Evolutionary conservation across 2,888 invertebrate genomes (phyloP), one percentile per base, ranked within the genome.

Genomic region (Andrena haemorrhoa): DNA sequence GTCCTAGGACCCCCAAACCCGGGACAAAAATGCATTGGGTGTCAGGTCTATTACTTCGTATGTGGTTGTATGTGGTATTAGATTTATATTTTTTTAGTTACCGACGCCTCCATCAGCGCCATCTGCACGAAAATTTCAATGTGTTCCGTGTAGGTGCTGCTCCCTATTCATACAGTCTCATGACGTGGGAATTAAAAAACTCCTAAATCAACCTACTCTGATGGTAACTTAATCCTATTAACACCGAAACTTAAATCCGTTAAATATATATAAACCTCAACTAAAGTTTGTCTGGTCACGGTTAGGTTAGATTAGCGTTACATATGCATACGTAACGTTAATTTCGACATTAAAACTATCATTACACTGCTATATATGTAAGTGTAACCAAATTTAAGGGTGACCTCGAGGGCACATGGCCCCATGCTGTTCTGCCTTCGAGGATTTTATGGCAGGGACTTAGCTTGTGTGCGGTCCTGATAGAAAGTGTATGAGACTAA

Each of bases 171-270:
- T 10, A 41, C 41, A 41, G 4, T 6, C 5, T n/a, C 10, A 16
- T 12, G 2, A 20, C 20, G 26, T 49, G 0, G 2, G 31, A 70
- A 70, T 23, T 31, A 70, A 31, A 7, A 49, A 35, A 31, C 3
- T 60, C 4, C 16, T 49, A 70, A 47, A 20, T 68, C 61, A 74
- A 74, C 31, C 61, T 61, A 68, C 31, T 61, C 26, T 26, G 60
- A 51, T 29, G 20, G 12, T 70, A 70, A 26, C 56, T 47, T 47
- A 74, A 65, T 31, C 8, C 23, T 16, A 64, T 31, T 53, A 10
- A 23, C 63, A 63, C 16, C 31, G 10, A 23, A 74, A 58, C 31
- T 26, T 56, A 56, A 29, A 26, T 49, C 10, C 26, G 26, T 53
- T n/a, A 10, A 35, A 23, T 1, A 23, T 23, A 65, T 74, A 16